Conservation (phyloP, 2,888 invertebrate species). For the Hylaea fasciaria region DNA sequence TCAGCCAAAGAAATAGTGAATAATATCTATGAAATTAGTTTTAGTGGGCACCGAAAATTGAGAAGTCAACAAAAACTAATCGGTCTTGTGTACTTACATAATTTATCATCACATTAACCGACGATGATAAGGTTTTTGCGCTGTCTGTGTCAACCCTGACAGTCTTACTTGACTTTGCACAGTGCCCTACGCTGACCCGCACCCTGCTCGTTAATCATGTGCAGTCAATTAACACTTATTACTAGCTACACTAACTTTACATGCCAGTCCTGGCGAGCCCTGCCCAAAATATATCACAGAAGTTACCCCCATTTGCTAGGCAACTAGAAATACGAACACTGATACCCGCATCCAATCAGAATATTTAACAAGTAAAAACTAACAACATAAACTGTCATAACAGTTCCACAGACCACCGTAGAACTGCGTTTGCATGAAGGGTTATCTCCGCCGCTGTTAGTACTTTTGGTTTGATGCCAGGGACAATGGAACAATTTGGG, state of each 20-base stretch:
- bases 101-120: too few relatives aligned
- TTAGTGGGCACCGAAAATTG: too few relatives aligned
- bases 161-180: slow-evolving; percentile 26
- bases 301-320: too few relatives aligned
- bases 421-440: slow-evolving; percentile 13
- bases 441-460: slow-evolving; percentile 30
- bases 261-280: too few relatives aligned
- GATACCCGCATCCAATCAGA: too few relatives aligned
- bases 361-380: background rate
- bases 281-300: too few relatives aligned
- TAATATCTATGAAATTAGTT: too few relatives aligned
- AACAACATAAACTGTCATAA: slow-evolving; percentile 6
- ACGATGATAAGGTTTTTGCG: background rate
- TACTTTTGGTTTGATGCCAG: slow-evolving; percentile 43
- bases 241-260: too few relatives aligned
- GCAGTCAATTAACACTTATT: slow-evolving; percentile 5
- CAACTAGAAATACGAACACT: too few relatives aligned
- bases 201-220: slow-evolving; percentile 32
- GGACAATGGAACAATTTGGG: slow-evolving; percentile 39
- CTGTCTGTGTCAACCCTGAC: slow-evolving; percentile 23
- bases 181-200: slow-evolving; percentile 32
- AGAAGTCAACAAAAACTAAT: too few relatives aligned
- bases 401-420: slow-evolving; percentile 4
- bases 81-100: too few relatives aligned
- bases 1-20: too few relatives aligned